Conservation (phyloP, 2,113 vertebrate genomes). For the Bettongia penicillata region DNA sequence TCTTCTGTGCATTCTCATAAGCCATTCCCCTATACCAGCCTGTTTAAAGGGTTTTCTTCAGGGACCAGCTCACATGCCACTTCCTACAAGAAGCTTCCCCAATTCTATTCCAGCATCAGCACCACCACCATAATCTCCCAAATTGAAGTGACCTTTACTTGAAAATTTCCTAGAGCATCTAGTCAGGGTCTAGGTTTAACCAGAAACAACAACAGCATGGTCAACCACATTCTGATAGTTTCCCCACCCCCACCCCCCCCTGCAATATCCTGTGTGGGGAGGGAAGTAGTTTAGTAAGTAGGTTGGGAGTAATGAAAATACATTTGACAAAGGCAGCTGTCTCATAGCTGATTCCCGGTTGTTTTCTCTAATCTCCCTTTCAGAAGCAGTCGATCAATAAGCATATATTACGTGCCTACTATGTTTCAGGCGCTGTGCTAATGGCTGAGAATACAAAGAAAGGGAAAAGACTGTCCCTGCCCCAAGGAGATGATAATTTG, state of each 20-base stretch:
- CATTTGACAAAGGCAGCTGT: not conserved
- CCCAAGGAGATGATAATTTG: not conserved
- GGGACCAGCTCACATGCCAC: not conserved
- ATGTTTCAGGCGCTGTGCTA: not conserved
- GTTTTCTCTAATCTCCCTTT: not conserved
- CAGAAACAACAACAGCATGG: not conserved
- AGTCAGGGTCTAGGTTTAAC: not conserved
- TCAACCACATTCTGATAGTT: not conserved
- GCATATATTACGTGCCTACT: not conserved
- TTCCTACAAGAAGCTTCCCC: not conserved
- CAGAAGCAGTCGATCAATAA: not conserved
- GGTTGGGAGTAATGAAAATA: not conserved
- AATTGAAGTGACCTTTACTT: not conserved
- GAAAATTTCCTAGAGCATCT: not conserved
- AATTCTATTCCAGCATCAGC: not conserved
- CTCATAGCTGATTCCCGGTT: not conserved
- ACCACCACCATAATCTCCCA: not conserved
- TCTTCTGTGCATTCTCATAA: too few species aligned
- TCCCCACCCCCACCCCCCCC: too few species aligned
- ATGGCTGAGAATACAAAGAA: not conserved
- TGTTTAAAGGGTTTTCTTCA: not conserved
- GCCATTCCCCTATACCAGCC: too few species aligned
- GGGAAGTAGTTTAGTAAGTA: not conserved
- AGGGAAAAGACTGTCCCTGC: not conserved
- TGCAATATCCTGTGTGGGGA: not conserved